Percentiles rank a stretch among this genome's conserved stretches.
phyloP scores from a whole-genome alignment of 2,113 vertebrate genomes.

The Chrysemys picta region DNA sequence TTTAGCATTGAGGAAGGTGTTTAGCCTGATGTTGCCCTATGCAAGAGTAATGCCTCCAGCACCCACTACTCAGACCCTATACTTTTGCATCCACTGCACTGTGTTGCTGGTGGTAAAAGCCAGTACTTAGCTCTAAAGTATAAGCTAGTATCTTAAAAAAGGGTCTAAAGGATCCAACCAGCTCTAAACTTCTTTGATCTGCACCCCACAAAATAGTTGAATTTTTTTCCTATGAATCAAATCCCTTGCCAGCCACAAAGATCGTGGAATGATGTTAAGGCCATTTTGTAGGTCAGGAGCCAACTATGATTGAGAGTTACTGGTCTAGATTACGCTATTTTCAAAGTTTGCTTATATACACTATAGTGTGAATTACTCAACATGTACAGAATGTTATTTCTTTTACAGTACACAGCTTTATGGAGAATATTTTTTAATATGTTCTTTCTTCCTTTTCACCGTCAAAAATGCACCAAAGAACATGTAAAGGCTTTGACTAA shows the following conservation, averaged over 20 bases:
- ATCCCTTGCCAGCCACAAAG: not conserved
- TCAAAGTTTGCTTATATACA: not conserved
- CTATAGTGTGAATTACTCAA: not conserved
- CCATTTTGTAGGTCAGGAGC: not conserved
- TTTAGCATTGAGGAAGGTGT: not conserved
- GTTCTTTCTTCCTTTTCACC: slow-evolving; percentile 70
- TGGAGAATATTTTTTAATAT: slow-evolving; percentile 18
- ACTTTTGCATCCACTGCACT: not conserved
- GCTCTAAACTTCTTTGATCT: not conserved
- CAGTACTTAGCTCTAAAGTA: not conserved
- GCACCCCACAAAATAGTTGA: not conserved
- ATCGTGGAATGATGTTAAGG: not conserved
- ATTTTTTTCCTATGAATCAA: not conserved
- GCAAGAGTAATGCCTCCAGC: not conserved
- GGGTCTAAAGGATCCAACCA: not conserved
- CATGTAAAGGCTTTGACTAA: slow-evolving; percentile 75
- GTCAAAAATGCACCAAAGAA: slow-evolving; percentile 71
- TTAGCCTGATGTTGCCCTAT: not conserved
- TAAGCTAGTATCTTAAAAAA: not conserved
- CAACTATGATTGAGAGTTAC: not conserved
- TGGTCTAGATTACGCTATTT: not conserved
- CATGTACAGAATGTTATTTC: not conserved
- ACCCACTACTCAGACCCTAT: not conserved
- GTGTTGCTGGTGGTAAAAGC: not conserved
- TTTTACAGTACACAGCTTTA: not conserved